Conservation (phyloP, 2,797 vertebrate genomes). For the Lagocephalus sceleratus region DNA sequence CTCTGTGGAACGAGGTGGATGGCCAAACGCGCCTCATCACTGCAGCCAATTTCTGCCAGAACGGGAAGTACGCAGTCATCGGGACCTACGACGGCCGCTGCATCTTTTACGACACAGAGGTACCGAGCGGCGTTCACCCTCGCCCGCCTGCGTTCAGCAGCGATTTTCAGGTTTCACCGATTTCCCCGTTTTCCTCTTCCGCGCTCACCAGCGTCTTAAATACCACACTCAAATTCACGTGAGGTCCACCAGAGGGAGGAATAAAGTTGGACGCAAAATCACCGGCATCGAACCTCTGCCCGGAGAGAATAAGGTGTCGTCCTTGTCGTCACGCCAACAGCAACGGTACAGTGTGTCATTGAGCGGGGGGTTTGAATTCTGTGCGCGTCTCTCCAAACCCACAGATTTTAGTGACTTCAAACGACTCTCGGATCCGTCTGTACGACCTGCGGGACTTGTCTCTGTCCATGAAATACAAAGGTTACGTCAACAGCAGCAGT, state of each 20-base stretch:
- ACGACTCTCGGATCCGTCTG: conserved; percentile 94
- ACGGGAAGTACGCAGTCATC: conserved; percentile 96
- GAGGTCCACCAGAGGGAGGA: conserved; percentile 94
- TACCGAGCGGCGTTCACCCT: conserved; percentile 36
- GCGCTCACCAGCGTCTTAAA: conserved; percentile 85
- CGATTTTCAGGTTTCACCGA: background rate
- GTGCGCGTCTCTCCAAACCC: background rate
- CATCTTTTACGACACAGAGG: conserved; percentile 99
- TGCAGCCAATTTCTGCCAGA: conserved; percentile 98
- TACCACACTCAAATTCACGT: conserved; percentile 99
- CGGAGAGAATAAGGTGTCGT: conserved; percentile 96
- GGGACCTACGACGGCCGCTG: conserved; percentile 97
- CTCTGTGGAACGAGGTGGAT: conserved; percentile 98
- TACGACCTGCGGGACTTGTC: conserved; percentile 97
- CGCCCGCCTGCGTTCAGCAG: background rate
- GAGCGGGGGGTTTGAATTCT: background rate
- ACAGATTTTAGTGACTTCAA: conserved; percentile 97
- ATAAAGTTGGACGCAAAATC: conserved; percentile 98
- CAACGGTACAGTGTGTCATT: background rate
- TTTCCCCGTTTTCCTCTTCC: conserved; percentile 10
- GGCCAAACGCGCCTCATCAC: conserved; percentile 97
- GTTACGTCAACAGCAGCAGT: conserved; percentile 98
- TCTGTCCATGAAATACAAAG: conserved; percentile 99
- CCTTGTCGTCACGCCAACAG: no score
- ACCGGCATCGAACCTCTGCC: conserved; percentile 97